phyloP scores from a whole-genome alignment of 2,797 vertebrate genomes.

The Bradypus variegatus region DNA sequence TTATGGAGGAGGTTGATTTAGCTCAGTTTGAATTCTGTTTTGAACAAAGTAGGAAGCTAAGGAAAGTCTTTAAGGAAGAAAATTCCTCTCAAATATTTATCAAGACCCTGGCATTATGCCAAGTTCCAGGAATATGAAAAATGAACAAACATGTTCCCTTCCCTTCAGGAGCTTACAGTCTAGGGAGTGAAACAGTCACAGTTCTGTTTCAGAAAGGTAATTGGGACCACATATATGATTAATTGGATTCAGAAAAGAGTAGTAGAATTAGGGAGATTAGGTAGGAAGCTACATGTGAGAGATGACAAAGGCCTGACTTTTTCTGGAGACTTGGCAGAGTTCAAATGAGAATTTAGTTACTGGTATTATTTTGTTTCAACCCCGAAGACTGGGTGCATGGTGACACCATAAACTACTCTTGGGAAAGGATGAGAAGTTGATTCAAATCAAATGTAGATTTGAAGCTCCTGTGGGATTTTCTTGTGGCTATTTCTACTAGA shows the following conservation, averaged over 20 bases:
- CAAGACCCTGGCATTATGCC: background rate
- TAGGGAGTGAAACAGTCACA: background rate
- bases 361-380: background rate
- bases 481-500: background rate
- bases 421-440: background rate
- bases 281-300: background rate
- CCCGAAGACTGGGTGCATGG: background rate
- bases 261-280: background rate
- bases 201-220: background rate
- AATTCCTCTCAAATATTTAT: background rate
- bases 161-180: background rate
- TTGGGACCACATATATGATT: background rate
- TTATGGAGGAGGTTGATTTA: background rate
- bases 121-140: background rate
- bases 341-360: background rate
- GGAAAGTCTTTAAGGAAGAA: background rate
- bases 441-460: background rate
- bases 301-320: background rate
- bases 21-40: background rate
- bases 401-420: background rate
- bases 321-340: background rate
- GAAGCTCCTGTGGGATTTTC: background rate
- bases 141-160: background rate
- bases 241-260: background rate
- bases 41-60: slow-evolving; percentile 22